Evolutionary conservation across 2,113 vertebrate genomes (phyloP).

Genomic region (Platysternon megacephalum): DNA sequence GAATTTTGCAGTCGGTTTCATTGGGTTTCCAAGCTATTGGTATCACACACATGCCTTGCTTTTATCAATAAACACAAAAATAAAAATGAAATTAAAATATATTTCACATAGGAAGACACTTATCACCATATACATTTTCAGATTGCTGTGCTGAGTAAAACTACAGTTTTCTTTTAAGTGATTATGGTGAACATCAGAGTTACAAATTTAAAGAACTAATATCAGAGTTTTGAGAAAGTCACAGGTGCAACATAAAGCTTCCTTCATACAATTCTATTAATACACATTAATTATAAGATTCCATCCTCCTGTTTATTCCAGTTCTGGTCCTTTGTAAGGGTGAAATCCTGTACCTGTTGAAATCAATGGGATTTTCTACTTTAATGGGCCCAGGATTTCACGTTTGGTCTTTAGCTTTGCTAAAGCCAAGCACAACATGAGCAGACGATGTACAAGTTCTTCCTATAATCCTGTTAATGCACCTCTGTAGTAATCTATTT

Average conservation of each 20-base stretch:
- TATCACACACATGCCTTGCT: neutral
- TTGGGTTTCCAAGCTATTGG: neutral
- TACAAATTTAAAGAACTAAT: neutral
- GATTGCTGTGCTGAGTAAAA: neutral
- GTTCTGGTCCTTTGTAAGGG: neutral
- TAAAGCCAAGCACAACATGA: neutral
- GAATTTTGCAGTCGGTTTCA: neutral
- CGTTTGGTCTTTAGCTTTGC: neutral
- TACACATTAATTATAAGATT: neutral
- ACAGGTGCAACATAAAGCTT: neutral
- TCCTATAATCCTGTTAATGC: neutral
- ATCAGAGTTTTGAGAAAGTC: neutral
- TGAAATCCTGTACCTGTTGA: neutral
- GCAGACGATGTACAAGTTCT: neutral
- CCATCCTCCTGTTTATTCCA: neutral
- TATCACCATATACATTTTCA: neutral
- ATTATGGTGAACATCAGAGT: accelerated
- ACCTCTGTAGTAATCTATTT: neutral
- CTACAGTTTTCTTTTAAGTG: neutral
- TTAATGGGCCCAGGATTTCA: neutral
- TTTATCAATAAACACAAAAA: neutral
- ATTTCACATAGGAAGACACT: neutral
- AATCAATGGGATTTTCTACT: neutral
- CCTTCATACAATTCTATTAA: neutral
- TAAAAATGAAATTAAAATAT: neutral